Base-by-base conservation (phyloP, 2,797 vertebrate genomes). In the Salarias fasciatus region DNA sequence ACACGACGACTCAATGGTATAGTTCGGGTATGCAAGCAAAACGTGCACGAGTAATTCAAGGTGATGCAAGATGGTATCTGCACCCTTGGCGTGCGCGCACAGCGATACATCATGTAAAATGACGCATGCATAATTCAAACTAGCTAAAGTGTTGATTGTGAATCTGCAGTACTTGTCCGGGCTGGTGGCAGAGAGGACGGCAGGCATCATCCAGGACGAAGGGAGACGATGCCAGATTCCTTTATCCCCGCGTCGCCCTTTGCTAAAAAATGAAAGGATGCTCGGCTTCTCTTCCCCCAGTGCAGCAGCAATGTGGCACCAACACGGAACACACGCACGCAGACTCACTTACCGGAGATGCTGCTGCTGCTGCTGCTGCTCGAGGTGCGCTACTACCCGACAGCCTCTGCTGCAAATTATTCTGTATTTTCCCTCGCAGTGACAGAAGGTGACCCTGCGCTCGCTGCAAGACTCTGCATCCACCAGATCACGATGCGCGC, bases 371-470 rank as follows among this genome's bases (percentile, higher is more conserved):
- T 37, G 48, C 45, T 53, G 48, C 51, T 63, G 69, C 72, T 52
- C 2, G 54, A 67, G 58, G 44, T 63, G 56, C 69, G 61, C 79
- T 57, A 63, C 76, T 67, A 38, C 68, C 63, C 54, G 18, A 50
- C 15, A 67, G 71, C 42, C 54, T 68, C 7, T 53, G 74, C 77
- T 69, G 73, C 72, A 55, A 54, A 69, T 68, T 57, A 69, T 64
- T 86, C 61, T 57, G 66, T 83, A 72, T 79, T 83, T 75, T 80
- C 84, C 75, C 78, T 11, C 59, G 89, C 88, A 79, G 81, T 85
- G 88, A 89, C 87, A 89, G 91, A 94, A 93, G 92, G 92, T 93
- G 92, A 94, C 92, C 92, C 92, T 89, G 88, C 85, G 81, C 75
- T 82, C 85, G 77, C 79, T 72, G 86, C 86, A 74, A 87, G 85